These are phyloP conservation scores for Yponomeuta evonymella DNA, from an alignment of 2,888 invertebrate species.

Conservation along the genomic window DNA sequence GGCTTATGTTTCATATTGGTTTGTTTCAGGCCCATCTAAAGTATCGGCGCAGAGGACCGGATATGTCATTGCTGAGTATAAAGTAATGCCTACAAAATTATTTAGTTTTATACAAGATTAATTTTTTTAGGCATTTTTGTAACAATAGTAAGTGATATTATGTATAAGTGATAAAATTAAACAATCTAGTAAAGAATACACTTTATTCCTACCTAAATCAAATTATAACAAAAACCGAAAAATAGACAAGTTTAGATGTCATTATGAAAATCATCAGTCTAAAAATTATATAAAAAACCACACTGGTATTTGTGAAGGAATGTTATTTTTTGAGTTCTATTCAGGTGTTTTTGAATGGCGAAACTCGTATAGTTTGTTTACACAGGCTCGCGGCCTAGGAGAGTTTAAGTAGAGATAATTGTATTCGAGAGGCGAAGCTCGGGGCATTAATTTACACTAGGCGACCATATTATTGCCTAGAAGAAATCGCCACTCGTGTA, in stretches of 20 bases:
- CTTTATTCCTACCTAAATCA: background rate
- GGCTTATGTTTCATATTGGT: conserved; percentile 20
- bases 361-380: too few relatives aligned
- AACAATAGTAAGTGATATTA: too few relatives aligned
- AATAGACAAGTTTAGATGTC: conserved; percentile 1
- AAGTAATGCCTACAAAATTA: background rate
- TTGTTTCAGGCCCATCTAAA: conserved; percentile 82
- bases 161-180: background rate
- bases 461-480: too few relatives aligned
- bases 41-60: conserved; percentile 76
- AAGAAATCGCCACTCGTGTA: too few relatives aligned
- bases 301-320: background rate
- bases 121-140: background rate
- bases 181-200: background rate
- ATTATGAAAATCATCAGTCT: background rate
- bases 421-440: too few relatives aligned
- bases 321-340: background rate
- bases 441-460: too few relatives aligned
- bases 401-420: too few relatives aligned
- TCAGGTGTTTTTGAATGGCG: too few relatives aligned
- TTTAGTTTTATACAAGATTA: background rate
- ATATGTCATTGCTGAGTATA: conserved; percentile 22
- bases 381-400: too few relatives aligned
- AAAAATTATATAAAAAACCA: background rate
- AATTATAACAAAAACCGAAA: background rate